Conservation (phyloP, 2,888 invertebrate species). For the Tenodera sinensis region DNA sequence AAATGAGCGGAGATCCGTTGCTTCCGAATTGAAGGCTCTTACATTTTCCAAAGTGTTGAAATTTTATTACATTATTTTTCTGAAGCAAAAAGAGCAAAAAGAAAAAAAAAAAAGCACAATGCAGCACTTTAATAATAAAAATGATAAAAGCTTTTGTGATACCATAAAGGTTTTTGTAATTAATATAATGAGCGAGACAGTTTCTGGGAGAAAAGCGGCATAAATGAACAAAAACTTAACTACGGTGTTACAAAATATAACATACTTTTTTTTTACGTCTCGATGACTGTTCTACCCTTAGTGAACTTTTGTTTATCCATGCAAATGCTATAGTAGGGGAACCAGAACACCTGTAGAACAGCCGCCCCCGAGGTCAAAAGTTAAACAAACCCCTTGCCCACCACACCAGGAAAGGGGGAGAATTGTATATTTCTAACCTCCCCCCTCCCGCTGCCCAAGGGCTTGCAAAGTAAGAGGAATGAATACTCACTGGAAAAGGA, state of each 20-base stretch:
- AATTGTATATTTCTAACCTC: neutral
- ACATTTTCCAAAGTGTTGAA: too few relatives aligned
- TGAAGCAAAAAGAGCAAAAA: too few relatives aligned
- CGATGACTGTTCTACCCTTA: neutral
- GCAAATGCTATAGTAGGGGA: neutral
- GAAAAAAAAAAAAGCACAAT: too few relatives aligned
- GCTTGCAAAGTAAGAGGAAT: neutral
- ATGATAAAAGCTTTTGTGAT: too few relatives aligned
- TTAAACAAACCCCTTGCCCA: neutral
- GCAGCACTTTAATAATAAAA: too few relatives aligned
- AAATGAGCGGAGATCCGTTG: too few relatives aligned
- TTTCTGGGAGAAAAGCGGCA: too few relatives aligned
- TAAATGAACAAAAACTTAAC: neutral
- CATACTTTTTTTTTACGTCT: neutral
- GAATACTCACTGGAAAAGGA: neutral
- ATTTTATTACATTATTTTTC: too few relatives aligned
- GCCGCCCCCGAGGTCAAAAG: neutral
- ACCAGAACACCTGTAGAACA: neutral
- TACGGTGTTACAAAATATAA: neutral
- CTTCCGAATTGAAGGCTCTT: too few relatives aligned
- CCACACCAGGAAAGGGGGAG: neutral
- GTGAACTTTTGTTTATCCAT: neutral
- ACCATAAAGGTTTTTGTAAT: too few relatives aligned
- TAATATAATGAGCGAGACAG: too few relatives aligned
- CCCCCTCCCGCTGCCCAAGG: neutral